A percentile compares a stretch with the other conserved stretches of the same genome.
phyloP scores from a whole-genome alignment of 2,888 invertebrate genomes.

The Synanthedon tipuliformis region DNA sequence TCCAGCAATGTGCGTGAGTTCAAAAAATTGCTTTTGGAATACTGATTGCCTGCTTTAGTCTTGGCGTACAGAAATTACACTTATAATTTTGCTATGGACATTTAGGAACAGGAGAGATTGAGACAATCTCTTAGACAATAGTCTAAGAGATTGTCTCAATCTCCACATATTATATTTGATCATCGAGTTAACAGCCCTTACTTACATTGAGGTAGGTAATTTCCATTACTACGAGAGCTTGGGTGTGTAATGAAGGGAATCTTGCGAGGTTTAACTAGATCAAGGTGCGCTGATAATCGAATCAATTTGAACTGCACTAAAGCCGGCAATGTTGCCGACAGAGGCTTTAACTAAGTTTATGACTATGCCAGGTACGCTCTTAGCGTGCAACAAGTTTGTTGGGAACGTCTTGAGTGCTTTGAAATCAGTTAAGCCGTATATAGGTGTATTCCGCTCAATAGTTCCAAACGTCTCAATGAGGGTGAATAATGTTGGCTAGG shows the following conservation, averaged over 20 bases:
- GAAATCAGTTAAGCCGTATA: constrained; percentile 51
- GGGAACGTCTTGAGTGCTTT: constrained; percentile 60
- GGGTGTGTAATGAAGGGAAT: constrained; percentile 42
- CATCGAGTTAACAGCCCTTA: not conserved
- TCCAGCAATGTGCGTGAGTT: constrained; percentile 43
- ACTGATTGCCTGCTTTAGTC: constrained; percentile 11
- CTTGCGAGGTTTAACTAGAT: constrained; percentile 46
- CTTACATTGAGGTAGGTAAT: constrained; percentile 1
- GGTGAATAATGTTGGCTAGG: constrained; percentile 8
- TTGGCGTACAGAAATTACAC: constrained; percentile 4
- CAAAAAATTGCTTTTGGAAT: constrained; percentile 36
- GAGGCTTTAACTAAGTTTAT: constrained; percentile 64
- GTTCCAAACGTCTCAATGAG: constrained; percentile 22
- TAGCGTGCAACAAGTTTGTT: constrained; percentile 63
- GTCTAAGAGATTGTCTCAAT: too few species aligned
- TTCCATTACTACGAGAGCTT: constrained; percentile 11
- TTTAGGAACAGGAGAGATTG: too few species aligned
- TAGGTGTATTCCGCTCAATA: constrained; percentile 30
- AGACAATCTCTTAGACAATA: too few species aligned
- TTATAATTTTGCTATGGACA: too few species aligned
- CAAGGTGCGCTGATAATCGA: constrained; percentile 66
- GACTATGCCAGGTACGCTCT: constrained; percentile 59
- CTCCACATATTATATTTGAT: not conserved
- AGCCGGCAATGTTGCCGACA: constrained; percentile 53
- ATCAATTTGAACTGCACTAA: constrained; percentile 59